Evolutionary conservation across 1,140 invertebrate genomes (phyloP), one percentile per base, ranked within the genome.

Genomic region (Centruroides sculpturatus): DNA sequence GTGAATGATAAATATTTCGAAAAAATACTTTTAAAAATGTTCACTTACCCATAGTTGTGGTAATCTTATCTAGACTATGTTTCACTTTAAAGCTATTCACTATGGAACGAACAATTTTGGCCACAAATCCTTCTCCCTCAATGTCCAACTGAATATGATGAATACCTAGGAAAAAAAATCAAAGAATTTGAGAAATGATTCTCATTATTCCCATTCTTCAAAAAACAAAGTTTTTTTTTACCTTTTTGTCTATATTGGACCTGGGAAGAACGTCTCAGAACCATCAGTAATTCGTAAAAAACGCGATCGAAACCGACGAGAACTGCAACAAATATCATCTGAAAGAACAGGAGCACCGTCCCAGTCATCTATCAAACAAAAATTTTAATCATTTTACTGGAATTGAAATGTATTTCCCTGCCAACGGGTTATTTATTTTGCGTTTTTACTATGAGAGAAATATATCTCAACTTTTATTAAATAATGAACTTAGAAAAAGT

Each of bases 121-220:
- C 62, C 0, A 63, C 35, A 41, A 63, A 63, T 23, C 62, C 62
- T 3, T 59, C 50, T 6, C 62, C 62, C 12, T 46, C 54, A 6
- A 63, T 51, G 1, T 52, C 57, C 53, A 63, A 55, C n/a, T 60
- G 59, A 11, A 63, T 56, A 54, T 63, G 62, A 50, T 63, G 62
- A 35, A 49, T 49, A 8, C 62, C 61, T 62, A 46, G 46, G 46
- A 0, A 9, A n/a, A 5, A 51, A n/a, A 11, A n/a, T 51, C 50
- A 3, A 10, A 23, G 6, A 23, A 9, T n/a, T 51, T 51, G 10
- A 51, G 23, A 23, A 23, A 23, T 23, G 23, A 23, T 0, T 23
- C 0, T 23, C 23, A 23, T 23, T 23, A 23, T 23, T 23, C 23
- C 23, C 23, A 23, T 23, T 23, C 23, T 23, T 23, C 23, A 23